Percentiles rank a stretch among this genome's conserved stretches.
Evolutionary conservation across 2,113 vertebrate genomes (phyloP).

Genomic region (Seriola quinqueradiata): DNA sequence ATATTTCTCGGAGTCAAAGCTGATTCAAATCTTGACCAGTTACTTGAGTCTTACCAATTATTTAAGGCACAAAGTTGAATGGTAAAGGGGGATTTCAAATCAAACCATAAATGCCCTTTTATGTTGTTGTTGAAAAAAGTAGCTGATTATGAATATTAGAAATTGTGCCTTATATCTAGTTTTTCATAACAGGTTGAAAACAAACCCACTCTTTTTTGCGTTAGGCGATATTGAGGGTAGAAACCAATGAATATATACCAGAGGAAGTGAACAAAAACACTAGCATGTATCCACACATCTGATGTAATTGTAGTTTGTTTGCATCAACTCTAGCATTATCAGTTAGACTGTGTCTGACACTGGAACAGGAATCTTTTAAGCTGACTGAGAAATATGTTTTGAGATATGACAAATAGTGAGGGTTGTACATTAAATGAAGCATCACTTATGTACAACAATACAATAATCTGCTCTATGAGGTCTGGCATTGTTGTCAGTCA

Average conservation of each 20-base stretch:
- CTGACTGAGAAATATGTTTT: background rate
- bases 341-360: background rate
- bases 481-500: constrained; percentile 6
- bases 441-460: background rate
- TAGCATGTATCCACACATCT: background rate
- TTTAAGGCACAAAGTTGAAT: background rate
- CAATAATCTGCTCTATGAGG: background rate
- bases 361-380: background rate
- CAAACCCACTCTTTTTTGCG: background rate
- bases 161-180: background rate
- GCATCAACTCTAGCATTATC: background rate
- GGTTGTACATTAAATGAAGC: background rate
- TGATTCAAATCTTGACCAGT: background rate
- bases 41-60: background rate
- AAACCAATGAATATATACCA: background rate
- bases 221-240: too few species aligned
- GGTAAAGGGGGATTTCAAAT: background rate
- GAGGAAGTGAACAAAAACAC: background rate
- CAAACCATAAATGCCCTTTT: too few species aligned
- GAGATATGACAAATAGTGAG: background rate
- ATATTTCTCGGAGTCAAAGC: too few species aligned
- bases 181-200: background rate
- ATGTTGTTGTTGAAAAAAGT: too few species aligned
- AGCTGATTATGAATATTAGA: background rate
- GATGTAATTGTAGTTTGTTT: background rate